Conservation (phyloP, 2,888 invertebrate species). For the Autographa pulchrina region DNA sequence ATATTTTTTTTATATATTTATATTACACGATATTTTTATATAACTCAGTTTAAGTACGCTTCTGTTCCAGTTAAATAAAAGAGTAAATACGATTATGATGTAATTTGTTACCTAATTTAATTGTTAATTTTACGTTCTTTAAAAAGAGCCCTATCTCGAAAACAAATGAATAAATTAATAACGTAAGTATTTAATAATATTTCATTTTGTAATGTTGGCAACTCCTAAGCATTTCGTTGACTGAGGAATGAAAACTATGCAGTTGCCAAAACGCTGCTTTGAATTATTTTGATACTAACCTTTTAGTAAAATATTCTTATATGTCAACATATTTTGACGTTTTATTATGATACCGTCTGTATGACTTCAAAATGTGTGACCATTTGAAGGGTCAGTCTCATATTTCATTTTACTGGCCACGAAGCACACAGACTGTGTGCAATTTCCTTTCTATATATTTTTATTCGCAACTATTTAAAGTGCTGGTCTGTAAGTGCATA, state of each 20-base stretch:
- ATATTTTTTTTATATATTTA: neutral
- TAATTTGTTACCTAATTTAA: no score
- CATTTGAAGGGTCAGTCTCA: constrained; percentile 25
- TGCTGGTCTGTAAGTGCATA: constrained; percentile 23
- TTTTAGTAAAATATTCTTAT: neutral
- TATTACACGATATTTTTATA: neutral
- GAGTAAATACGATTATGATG: no score
- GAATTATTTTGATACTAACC: neutral
- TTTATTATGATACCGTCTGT: neutral
- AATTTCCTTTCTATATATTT: constrained; percentile 49
- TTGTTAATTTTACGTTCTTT: no score
- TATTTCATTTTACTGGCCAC: constrained; percentile 25
- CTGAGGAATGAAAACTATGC: neutral
- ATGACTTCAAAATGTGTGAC: constrained; percentile 17
- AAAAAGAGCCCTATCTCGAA: no score
- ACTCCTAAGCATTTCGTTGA: no score
- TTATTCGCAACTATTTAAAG: constrained; percentile 37
- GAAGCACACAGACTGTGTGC: constrained; percentile 33
- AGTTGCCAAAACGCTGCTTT: neutral
- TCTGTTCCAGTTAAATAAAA: no score
- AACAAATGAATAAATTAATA: no score
- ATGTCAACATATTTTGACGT: constrained; percentile 1
- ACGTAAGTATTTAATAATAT: no score
- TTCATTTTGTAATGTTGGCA: neutral
- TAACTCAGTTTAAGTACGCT: no score